Evolutionary conservation across 2,888 invertebrate species (phyloP).

Genomic region (Epirrita christyi): DNA sequence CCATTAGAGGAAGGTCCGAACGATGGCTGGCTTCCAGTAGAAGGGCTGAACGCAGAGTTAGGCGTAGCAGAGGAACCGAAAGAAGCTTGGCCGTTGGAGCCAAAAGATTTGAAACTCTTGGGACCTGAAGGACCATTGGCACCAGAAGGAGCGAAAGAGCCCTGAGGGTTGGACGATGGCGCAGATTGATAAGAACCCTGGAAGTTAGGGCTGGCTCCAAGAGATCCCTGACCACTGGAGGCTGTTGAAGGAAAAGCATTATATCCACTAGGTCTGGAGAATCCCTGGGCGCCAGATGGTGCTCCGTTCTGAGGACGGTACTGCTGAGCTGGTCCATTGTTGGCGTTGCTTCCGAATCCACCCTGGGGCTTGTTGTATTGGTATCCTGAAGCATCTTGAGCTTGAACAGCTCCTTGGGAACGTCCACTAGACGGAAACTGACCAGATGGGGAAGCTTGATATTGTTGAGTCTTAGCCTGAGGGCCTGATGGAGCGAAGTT

Average conservation of each 20-base stretch:
- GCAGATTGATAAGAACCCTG: conserved; percentile 36
- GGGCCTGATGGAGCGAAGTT: conserved; percentile 23
- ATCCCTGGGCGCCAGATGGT: conserved; percentile 30
- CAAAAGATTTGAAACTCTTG: conserved; percentile 25
- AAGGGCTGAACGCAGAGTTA: conserved; percentile 17
- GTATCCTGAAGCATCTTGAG: conserved; percentile 47
- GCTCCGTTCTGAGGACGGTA: conserved; percentile 31
- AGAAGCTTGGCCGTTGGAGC: conserved; percentile 28
- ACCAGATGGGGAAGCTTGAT: conserved; percentile 38
- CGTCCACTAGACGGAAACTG: conserved; percentile 27
- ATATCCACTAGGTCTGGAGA: conserved; percentile 25
- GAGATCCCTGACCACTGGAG: conserved; percentile 15
- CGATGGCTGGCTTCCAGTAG: conserved; percentile 21
- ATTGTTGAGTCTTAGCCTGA: conserved; percentile 30
- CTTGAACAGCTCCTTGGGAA: conserved; percentile 38
- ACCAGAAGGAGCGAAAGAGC: conserved; percentile 24
- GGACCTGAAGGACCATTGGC: conserved; percentile 28
- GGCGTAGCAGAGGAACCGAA: conserved; percentile 30
- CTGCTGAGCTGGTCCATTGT: conserved; percentile 22
- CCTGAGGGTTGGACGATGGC: conserved; percentile 17
- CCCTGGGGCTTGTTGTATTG: conserved; percentile 48
- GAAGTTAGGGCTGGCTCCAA: conserved; percentile 23
- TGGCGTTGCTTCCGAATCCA: conserved; percentile 25
- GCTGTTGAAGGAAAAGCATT: conserved; percentile 17
- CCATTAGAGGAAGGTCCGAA: conserved; percentile 25